A percentile compares a stretch with the other conserved stretches of the same genome.
Conservation (phyloP, 2,888 invertebrate genomes). For the Leptinotarsa juncta region DNA sequence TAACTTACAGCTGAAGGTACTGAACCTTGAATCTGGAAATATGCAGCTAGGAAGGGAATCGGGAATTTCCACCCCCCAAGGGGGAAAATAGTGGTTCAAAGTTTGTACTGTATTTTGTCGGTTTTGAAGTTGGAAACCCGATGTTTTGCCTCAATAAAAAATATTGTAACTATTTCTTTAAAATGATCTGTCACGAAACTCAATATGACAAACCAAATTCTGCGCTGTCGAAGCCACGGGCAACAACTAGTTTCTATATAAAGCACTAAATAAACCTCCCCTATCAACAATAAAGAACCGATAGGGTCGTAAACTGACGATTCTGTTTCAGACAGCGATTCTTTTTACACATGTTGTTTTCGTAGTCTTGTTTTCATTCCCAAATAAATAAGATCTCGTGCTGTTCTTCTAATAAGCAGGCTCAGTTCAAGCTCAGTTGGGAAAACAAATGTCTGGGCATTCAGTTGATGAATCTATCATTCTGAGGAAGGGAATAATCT, state of each 20-base stretch:
- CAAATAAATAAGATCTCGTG: slow-evolving; percentile 43
- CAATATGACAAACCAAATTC: too few relatives aligned
- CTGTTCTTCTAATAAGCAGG: slow-evolving; percentile 42
- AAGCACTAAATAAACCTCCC: slow-evolving; percentile 28
- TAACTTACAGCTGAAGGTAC: too few relatives aligned
- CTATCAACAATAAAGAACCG: slow-evolving; percentile 38
- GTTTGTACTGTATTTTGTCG: too few relatives aligned
- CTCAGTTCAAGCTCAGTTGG: slow-evolving; percentile 43
- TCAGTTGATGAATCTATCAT: slow-evolving; percentile 19
- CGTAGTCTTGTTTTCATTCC: slow-evolving; percentile 40
- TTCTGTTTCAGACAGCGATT: slow-evolving; percentile 16
- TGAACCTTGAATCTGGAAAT: too few relatives aligned
- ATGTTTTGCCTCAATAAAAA: too few relatives aligned
- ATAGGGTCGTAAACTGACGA: slow-evolving; percentile 28
- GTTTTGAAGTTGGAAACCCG: too few relatives aligned
- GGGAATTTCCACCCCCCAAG: too few relatives aligned
- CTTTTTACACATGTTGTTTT: slow-evolving; percentile 42
- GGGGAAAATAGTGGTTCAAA: too few relatives aligned
- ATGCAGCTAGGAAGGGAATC: too few relatives aligned
- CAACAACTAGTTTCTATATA: slow-evolving; percentile 39
- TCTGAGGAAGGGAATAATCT: slow-evolving; percentile 15
- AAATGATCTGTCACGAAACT: too few relatives aligned
- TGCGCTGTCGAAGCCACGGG: too few relatives aligned
- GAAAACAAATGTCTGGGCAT: slow-evolving; percentile 39
- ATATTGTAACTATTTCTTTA: too few relatives aligned